Percentiles rank a stretch among this genome's conserved stretches.
phyloP scores from a whole-genome alignment of 2,888 invertebrate species.

The Cactoblastis cactorum region DNA sequence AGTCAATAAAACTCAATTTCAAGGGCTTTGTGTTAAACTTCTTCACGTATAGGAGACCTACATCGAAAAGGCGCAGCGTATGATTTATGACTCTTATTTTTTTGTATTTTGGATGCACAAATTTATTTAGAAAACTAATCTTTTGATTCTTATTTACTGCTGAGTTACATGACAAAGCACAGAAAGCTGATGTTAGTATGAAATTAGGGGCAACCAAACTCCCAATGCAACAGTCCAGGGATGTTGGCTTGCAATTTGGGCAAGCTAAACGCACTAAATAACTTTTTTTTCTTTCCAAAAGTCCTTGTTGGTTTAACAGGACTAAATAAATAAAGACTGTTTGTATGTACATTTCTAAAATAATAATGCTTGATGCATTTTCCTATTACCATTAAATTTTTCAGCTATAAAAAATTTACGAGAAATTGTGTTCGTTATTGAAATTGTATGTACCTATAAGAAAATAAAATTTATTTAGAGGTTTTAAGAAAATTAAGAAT shows the following conservation, averaged over 20 bases:
- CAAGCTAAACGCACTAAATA: constrained; percentile 40
- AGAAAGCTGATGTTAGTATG: constrained; percentile 43
- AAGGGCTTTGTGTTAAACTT: constrained; percentile 14
- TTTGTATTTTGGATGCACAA: constrained; percentile 24
- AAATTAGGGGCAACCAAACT: constrained; percentile 38
- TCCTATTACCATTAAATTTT: not conserved
- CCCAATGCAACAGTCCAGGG: constrained; percentile 41
- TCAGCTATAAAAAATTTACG: too few relatives aligned
- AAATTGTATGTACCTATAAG: not conserved
- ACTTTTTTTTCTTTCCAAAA: constrained; percentile 17
- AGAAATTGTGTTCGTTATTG: not conserved
- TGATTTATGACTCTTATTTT: constrained; percentile 19
- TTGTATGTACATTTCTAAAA: constrained; percentile 18
- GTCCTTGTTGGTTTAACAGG: constrained; percentile 15
- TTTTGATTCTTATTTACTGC: constrained; percentile 21
- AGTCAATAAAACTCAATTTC: constrained; percentile 36
- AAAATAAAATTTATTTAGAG: too few relatives aligned
- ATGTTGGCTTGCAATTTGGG: constrained; percentile 22
- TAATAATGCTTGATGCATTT: too few relatives aligned
- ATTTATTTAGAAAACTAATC: constrained; percentile 22
- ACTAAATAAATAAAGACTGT: constrained; percentile 16
- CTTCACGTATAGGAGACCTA: constrained; percentile 26
- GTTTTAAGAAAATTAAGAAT: too few relatives aligned
- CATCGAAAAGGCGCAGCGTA: constrained; percentile 21
- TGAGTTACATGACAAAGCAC: constrained; percentile 42